Conservation (phyloP, 1,140 invertebrate species). For the Zaprionus camerounensis region DNA sequence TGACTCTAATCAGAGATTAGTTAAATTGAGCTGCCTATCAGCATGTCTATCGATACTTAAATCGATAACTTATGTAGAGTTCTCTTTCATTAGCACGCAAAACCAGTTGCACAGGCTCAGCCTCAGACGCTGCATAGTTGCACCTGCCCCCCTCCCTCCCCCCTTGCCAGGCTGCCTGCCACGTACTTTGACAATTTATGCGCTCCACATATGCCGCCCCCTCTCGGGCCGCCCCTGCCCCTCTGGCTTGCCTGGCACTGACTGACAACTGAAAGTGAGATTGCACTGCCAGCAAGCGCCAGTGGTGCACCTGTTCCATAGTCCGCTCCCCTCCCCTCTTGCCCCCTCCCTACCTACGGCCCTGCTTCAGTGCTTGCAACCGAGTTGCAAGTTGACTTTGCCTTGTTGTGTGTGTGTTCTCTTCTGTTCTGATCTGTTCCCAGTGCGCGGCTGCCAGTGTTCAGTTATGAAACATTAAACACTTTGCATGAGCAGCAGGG, state of each 20-base stretch:
- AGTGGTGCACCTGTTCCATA: conserved; percentile 39
- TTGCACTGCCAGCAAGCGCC: conserved; percentile 45
- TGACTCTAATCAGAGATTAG: background rate
- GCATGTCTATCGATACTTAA: conserved; percentile 17
- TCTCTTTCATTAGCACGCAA: conserved; percentile 23
- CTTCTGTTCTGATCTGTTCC: conserved; percentile 22
- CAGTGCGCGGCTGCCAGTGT: conserved; percentile 31
- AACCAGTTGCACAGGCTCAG: conserved; percentile 3
- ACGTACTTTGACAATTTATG: conserved; percentile 39
- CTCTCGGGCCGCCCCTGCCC: background rate
- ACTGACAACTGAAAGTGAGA: conserved; percentile 59
- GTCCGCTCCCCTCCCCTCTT: background rate
- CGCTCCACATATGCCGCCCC: conserved; percentile 44
- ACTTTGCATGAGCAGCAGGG: conserved; percentile 57
- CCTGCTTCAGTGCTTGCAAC: background rate
- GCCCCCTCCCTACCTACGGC: background rate
- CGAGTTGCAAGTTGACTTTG: conserved; percentile 49
- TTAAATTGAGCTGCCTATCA: conserved; percentile 3
- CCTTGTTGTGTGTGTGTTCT: conserved; percentile 32
- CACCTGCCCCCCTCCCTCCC: background rate
- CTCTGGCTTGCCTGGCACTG: conserved; percentile 13
- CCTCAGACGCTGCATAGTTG: background rate
- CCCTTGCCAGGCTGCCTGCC: background rate
- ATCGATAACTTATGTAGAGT: background rate
- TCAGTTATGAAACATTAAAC: conserved; percentile 78